phyloP scores from a whole-genome alignment of 2,113 vertebrate genomes.

The Chloroceryle aenea region DNA sequence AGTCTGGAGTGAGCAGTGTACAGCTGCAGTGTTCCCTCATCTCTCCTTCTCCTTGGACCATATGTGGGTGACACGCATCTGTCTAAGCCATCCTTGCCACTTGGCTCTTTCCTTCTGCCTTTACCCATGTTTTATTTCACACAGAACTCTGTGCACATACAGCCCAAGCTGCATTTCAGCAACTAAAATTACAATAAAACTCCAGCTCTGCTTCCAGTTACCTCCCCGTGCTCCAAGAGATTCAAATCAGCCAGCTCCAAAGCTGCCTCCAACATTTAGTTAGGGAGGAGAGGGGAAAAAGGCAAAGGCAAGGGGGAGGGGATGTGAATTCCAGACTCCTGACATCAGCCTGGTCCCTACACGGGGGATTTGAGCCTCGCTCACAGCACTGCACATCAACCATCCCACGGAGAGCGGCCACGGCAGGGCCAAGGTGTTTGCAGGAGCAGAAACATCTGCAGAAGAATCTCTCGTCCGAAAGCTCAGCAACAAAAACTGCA shows the following conservation, averaged over 20 bases:
- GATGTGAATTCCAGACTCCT: not conserved
- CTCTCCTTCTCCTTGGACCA: not conserved
- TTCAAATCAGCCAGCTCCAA: not conserved
- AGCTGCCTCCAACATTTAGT: not conserved
- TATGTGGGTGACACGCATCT: not conserved
- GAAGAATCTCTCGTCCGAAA: fast-evolving
- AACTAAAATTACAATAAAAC: not conserved
- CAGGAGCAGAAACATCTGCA: not conserved
- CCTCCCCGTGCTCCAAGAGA: not conserved
- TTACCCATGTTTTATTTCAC: not conserved
- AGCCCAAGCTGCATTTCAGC: not conserved
- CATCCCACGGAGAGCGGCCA: fast-evolving
- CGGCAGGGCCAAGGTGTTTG: fast-evolving
- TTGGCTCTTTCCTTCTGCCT: not conserved
- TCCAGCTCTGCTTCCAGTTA: not conserved
- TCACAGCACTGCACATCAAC: not conserved
- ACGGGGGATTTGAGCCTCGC: not conserved
- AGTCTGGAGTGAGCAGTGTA: not conserved
- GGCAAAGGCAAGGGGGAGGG: not conserved
- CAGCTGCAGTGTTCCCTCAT: not conserved
- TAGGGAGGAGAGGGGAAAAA: not conserved
- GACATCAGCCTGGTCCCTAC: not conserved
- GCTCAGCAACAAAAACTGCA: fast-evolving
- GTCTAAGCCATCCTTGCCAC: not conserved
- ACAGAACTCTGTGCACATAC: not conserved